phyloP scores from a whole-genome alignment of 1,140 invertebrate species.

The Drosophila ercepeae region DNA sequence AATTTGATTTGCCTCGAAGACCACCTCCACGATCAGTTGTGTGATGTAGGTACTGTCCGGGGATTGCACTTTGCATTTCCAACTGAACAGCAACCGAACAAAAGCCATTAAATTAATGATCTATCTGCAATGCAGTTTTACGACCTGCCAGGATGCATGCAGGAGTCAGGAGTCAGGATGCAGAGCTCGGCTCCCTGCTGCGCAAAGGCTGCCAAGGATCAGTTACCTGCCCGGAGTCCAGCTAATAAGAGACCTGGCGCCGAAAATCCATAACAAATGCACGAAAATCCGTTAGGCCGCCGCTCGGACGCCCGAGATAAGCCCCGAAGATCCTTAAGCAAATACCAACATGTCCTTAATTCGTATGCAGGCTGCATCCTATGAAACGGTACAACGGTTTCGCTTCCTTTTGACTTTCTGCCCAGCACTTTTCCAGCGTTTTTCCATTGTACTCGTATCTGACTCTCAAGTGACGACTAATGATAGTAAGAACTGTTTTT shows the following conservation, averaged over 20 bases:
- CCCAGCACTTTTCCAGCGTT: slow-evolving; percentile 13
- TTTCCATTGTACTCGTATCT: slow-evolving; percentile 38
- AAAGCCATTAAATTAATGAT: slow-evolving; percentile 78
- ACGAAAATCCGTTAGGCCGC: slow-evolving; percentile 76
- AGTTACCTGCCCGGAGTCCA: slow-evolving; percentile 25
- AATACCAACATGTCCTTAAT: slow-evolving; percentile 60
- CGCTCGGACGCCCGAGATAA: slow-evolving; percentile 28
- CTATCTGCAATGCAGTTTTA: slow-evolving; percentile 64
- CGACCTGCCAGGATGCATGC: slow-evolving; percentile 59
- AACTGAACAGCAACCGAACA: slow-evolving; percentile 33
- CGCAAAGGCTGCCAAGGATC: slow-evolving; percentile 39
- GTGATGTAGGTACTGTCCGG: slow-evolving; percentile 37
- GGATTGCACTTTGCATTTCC: slow-evolving; percentile 57
- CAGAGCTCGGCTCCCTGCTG: slow-evolving; percentile 45
- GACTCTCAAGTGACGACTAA: slow-evolving; percentile 57
- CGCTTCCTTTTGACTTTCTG: slow-evolving; percentile 37
- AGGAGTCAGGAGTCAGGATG: slow-evolving; percentile 43
- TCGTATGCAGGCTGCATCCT: slow-evolving; percentile 63
- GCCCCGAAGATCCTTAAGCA: slow-evolving; percentile 60
- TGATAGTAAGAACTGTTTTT: slow-evolving; percentile 75
- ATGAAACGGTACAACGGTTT: slow-evolving; percentile 13
- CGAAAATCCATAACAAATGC: slow-evolving; percentile 82
- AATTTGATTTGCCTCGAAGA: slow-evolving; percentile 55
- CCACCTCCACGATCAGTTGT: slow-evolving; percentile 52
- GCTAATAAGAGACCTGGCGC: slow-evolving; percentile 76